Conservation (phyloP, 2,113 vertebrate species). For the Proteles cristata region DNA sequence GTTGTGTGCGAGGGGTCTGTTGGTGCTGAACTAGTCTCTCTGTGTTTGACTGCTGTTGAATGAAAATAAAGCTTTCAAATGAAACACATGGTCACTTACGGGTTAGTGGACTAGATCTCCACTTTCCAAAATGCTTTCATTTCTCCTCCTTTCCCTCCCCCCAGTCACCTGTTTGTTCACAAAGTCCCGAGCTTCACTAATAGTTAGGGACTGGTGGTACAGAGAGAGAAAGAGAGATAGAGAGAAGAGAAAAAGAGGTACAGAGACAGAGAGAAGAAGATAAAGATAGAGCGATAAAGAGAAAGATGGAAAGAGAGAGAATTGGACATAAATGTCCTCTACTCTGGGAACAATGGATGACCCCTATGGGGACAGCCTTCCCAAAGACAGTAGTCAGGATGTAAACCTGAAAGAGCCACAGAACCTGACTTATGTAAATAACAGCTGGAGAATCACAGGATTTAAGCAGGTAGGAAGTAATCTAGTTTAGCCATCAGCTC, state of each 20-base stretch:
- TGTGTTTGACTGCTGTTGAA: slow-evolving; percentile 8
- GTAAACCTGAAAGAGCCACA: not conserved
- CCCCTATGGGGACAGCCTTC: not conserved
- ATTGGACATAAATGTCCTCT: not conserved
- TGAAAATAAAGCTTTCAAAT: slow-evolving; percentile 49
- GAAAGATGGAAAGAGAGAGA: not conserved
- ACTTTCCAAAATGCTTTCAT: slow-evolving; percentile 42
- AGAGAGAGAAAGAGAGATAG: not conserved
- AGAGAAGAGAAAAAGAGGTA: not conserved
- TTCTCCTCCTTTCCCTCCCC: not conserved
- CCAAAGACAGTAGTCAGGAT: not conserved
- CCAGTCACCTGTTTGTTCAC: not conserved
- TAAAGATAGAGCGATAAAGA: not conserved
- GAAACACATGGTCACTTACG: slow-evolving; percentile 14
- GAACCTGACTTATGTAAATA: not conserved
- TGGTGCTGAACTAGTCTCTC: not conserved
- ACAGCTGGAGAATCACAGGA: not conserved
- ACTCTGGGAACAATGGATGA: not conserved
- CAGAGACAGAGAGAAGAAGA: not conserved
- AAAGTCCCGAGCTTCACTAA: slow-evolving; percentile 2
- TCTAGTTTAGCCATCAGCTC: not conserved
- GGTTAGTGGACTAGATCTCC: not conserved
- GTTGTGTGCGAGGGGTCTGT: not conserved
- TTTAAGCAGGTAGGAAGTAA: not conserved
- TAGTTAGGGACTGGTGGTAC: not conserved